phyloP scores from a whole-genome alignment of 2,797 vertebrate genomes.

The Sandelia bainsii region DNA sequence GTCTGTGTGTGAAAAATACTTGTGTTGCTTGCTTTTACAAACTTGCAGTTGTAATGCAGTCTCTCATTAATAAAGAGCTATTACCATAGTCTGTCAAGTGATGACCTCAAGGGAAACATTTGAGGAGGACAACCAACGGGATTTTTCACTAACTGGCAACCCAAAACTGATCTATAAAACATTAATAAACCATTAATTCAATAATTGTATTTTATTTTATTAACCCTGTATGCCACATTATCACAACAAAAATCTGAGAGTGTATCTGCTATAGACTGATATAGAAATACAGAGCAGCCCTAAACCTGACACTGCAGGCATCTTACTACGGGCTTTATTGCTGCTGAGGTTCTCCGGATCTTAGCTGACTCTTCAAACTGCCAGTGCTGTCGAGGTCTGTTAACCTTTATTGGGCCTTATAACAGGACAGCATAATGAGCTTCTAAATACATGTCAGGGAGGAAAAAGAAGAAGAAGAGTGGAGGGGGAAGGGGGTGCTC shows the following conservation, averaged over 20 bases:
- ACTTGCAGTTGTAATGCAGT: neutral
- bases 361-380: slow-evolving; percentile 70
- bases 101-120: slow-evolving; percentile 2
- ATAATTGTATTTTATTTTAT: neutral
- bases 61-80: slow-evolving; percentile 6
- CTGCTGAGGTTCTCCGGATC: slow-evolving; percentile 46
- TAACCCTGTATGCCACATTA: neutral
- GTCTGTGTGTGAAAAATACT: no score
- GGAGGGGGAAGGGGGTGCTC: slow-evolving; percentile 12
- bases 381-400: slow-evolving; percentile 74
- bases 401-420: slow-evolving; percentile 78
- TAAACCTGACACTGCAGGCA: slow-evolving; percentile 30
- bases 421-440: slow-evolving; percentile 79
- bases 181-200: neutral
- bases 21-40: neutral
- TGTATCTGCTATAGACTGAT: neutral
- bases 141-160: neutral
- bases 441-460: slow-evolving; percentile 78
- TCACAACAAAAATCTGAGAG: neutral
- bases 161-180: neutral
- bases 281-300: neutral
- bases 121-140: neutral
- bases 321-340: slow-evolving; percentile 59
- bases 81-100: neutral
- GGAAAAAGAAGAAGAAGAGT: slow-evolving; percentile 29